Conservation (phyloP, 2,113 vertebrate species). For the Telmatochromis sp. region DNA sequence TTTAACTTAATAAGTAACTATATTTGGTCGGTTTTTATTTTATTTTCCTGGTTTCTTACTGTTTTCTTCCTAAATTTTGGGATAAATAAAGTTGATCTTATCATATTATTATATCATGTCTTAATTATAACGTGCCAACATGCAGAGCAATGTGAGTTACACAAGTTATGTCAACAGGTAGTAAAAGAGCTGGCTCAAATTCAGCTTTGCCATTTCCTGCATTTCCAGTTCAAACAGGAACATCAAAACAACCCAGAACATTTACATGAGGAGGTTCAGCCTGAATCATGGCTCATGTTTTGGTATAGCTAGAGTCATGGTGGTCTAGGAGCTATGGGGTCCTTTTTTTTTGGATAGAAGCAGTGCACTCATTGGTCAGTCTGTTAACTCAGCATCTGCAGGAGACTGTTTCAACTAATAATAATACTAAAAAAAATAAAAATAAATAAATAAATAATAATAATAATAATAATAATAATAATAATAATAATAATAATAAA, state of each 20-base stretch:
- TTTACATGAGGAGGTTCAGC: accelerated
- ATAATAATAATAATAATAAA: neutral
- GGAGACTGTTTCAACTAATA: neutral
- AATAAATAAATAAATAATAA: no score
- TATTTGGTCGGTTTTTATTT: neutral
- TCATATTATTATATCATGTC: neutral
- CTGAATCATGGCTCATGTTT: neutral
- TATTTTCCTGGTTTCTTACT: neutral
- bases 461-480: neutral
- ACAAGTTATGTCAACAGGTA: neutral
- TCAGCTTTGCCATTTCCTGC: neutral
- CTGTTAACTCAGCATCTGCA: neutral
- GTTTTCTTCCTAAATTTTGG: neutral
- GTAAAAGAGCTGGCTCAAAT: neutral
- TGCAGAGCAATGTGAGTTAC: neutral
- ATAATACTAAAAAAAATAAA: no score
- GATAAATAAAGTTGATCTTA: neutral
- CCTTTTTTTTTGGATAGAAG: neutral
- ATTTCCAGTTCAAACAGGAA: neutral
- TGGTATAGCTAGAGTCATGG: neutral
- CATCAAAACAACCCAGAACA: neutral
- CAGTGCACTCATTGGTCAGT: neutral
- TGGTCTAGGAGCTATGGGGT: neutral
- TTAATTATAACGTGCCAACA: neutral
- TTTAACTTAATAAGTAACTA: neutral